These are phyloP conservation scores for Heterotis niloticus DNA, from an alignment of 2,113 vertebrate species.

Conservation along the genomic window DNA sequence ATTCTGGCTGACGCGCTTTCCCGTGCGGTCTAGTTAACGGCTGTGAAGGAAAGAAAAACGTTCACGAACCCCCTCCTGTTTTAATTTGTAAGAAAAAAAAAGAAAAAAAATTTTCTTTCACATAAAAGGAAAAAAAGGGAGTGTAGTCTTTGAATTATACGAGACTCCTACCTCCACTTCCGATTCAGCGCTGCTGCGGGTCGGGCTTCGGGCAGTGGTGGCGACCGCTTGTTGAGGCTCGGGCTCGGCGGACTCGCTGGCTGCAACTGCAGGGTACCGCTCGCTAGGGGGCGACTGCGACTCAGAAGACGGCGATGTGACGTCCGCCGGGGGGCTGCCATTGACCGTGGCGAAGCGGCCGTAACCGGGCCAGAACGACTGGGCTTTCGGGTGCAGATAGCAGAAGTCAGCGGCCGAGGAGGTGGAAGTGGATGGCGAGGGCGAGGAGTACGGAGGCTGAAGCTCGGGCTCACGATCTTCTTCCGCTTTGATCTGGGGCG, in stretches of 20 bases:
- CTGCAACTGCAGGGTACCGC: constrained; percentile 12
- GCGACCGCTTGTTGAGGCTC: constrained; percentile 4
- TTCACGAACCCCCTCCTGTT: too few species aligned
- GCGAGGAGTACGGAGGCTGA: not conserved
- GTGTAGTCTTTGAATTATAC: too few species aligned
- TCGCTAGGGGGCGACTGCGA: constrained; percentile 26
- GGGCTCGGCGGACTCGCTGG: too few species aligned
- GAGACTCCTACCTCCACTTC: constrained; percentile 59
- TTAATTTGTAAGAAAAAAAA: too few species aligned
- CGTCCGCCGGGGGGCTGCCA: constrained; percentile 4
- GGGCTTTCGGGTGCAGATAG: constrained; percentile 22
- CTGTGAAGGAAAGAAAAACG: too few species aligned
- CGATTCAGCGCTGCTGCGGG: constrained; percentile 49
- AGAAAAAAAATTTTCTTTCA: too few species aligned
- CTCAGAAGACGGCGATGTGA: not conserved
- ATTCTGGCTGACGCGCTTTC: too few species aligned
- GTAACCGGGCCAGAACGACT: constrained; percentile 31
- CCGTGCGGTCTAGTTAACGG: too few species aligned
- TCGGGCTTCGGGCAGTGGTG: constrained; percentile 25
- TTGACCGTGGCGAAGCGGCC: not conserved
- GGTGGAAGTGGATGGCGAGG: not conserved
- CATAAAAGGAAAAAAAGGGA: too few species aligned
- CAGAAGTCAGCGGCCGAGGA: constrained; percentile 1
- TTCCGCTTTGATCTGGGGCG: too few species aligned
- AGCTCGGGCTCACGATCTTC: too few species aligned